Evolutionary conservation across 2,797 vertebrate genomes (phyloP).

Genomic region (Dermochelys coriacea): DNA sequence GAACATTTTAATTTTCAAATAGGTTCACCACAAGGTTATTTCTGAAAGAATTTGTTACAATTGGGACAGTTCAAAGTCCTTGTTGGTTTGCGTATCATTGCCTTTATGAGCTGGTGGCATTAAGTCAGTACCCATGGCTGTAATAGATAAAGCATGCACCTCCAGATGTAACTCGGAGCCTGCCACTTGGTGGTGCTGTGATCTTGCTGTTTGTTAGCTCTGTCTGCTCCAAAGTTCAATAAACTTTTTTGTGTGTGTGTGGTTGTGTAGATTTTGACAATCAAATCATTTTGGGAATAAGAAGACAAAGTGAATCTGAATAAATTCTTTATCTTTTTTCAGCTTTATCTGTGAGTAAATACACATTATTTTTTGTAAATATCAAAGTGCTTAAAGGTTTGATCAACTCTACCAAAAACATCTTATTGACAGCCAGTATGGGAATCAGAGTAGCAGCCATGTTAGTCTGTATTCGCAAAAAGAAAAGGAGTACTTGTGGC

Average conservation of each 20-base stretch:
- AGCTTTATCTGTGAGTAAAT: background rate
- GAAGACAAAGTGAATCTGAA: background rate
- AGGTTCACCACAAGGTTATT: background rate
- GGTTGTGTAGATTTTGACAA: fast-evolving
- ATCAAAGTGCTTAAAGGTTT: background rate
- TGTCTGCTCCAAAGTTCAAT: background rate
- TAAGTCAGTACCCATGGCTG: background rate
- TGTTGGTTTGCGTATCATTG: background rate
- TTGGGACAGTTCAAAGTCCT: background rate
- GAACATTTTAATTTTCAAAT: background rate
- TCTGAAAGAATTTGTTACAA: background rate
- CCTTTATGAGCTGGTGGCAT: background rate
- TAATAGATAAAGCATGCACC: fast-evolving
- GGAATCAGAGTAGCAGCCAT: too few relatives aligned
- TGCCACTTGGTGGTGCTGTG: background rate
- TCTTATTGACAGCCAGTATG: background rate
- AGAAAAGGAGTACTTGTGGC: too few relatives aligned
- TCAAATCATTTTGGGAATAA: background rate
- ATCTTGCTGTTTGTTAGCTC: background rate
- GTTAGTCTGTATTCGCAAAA: too few relatives aligned
- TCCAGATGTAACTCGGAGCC: fast-evolving
- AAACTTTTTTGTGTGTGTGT: background rate
- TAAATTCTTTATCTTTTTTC: background rate
- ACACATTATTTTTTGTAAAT: background rate
- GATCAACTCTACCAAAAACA: background rate